Conservation (phyloP, 1,140 invertebrate genomes). For the Gonioctena quinquepunctata region DNA sequence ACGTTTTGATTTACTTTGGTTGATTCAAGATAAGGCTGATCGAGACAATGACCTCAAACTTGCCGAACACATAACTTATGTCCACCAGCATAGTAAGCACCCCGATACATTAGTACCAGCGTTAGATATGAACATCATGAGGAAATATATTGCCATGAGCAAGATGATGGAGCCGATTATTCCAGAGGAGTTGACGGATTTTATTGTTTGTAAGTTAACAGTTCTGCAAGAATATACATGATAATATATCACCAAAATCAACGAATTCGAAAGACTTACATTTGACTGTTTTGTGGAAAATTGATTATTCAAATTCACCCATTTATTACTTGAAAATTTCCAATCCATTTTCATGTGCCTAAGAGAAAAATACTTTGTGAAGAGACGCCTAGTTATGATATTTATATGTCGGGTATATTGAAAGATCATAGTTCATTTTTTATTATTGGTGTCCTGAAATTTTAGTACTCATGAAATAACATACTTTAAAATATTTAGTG, state of each 20-base stretch:
- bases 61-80: conserved; percentile 97
- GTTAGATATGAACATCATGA: conserved; percentile 92
- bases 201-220: conserved; percentile 77
- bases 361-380: no score
- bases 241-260: no score
- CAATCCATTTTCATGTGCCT: no score
- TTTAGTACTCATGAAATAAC: no score
- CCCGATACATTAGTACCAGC: conserved; percentile 77
- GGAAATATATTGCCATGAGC: conserved; percentile 91
- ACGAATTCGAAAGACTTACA: neutral
- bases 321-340: no score
- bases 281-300: neutral
- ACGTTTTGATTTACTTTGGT: conserved; percentile 96
- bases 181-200: conserved; percentile 85
- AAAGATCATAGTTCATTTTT: no score
- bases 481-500: no score
- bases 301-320: no score
- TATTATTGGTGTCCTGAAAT: no score
- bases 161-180: conserved; percentile 87
- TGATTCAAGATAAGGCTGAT: conserved; percentile 94
- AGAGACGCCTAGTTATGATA: no score
- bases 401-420: no score
- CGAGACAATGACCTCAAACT: conserved; percentile 91
- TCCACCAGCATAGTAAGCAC: conserved; percentile 90
- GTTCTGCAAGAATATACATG: neutral